Conservation (phyloP, 2,888 invertebrate species). For the Alentia gelatinosa region DNA sequence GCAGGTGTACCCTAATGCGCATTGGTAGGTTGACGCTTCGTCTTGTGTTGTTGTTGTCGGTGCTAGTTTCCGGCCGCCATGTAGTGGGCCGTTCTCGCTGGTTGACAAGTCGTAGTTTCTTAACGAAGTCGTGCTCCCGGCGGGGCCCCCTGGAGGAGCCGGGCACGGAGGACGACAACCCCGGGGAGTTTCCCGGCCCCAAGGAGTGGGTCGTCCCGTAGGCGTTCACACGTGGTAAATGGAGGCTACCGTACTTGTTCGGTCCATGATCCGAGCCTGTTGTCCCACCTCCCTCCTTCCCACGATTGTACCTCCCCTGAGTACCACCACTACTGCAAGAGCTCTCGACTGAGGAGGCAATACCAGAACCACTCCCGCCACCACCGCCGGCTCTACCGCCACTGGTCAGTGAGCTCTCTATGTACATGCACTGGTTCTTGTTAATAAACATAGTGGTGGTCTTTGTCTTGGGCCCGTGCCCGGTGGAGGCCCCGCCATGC, state of each 20-base stretch:
- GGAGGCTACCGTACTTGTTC: neutral
- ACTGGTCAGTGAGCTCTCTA: neutral
- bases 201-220: neutral
- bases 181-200: neutral
- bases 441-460: slow-evolving; percentile 25
- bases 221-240: neutral
- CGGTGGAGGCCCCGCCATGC: neutral
- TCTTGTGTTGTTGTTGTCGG: neutral
- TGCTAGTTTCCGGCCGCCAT: neutral
- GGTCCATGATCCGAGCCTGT: neutral
- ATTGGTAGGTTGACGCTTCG: slow-evolving; percentile 1
- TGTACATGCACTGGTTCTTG: slow-evolving; percentile 3
- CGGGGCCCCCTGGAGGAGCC: neutral
- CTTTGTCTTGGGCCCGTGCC: neutral
- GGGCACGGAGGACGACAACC: neutral
- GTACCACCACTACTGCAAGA: neutral
- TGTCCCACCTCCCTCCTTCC: neutral
- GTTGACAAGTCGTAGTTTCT: neutral
- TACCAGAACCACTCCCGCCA: neutral
- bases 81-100: neutral
- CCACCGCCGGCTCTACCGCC: neutral
- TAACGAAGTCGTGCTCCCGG: neutral
- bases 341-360: neutral
- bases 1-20: slow-evolving; percentile 15
- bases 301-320: too few species aligned